Evolutionary conservation across 2,888 invertebrate species (phyloP).

Genomic region (Lymantria dispar): DNA sequence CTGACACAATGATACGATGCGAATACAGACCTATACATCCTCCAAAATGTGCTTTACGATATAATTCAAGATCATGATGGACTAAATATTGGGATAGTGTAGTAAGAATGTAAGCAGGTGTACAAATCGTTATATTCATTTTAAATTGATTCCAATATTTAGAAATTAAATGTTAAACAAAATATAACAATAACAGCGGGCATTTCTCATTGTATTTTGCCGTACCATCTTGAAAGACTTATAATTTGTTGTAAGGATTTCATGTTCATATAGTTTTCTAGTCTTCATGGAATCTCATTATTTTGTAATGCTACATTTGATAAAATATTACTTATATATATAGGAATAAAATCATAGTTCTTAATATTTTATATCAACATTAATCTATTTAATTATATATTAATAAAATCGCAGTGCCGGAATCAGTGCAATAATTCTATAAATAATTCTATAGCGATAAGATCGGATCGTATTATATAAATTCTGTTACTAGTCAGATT

Average conservation of each 20-base stretch:
- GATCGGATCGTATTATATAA: conserved; percentile 40
- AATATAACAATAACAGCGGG: conserved; percentile 65
- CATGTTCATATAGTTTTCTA: conserved; percentile 81
- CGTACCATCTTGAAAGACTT: conserved; percentile 80
- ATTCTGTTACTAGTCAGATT: conserved; percentile 20
- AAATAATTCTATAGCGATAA: conserved; percentile 40
- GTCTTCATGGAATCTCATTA: conserved; percentile 80
- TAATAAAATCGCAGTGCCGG: conserved; percentile 55
- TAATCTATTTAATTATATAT: conserved; percentile 39
- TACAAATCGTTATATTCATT: conserved; percentile 76
- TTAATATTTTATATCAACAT: conserved; percentile 56
- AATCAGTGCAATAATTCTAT: conserved; percentile 43
- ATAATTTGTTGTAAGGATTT: conserved; percentile 76
- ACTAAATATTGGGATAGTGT: conserved; percentile 75
- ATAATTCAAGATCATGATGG: conserved; percentile 59
- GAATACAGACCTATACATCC: conserved; percentile 55
- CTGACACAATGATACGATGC: conserved; percentile 26
- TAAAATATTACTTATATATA: conserved; percentile 54
- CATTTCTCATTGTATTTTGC: conserved; percentile 77
- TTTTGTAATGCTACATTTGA: conserved; percentile 67
- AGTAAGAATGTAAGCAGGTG: conserved; percentile 69
- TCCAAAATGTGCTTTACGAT: conserved; percentile 59
- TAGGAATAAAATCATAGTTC: conserved; percentile 56
- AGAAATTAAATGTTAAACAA: conserved; percentile 63
- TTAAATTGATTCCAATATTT: conserved; percentile 78